Evolutionary conservation across 2,888 invertebrate genomes (phyloP).

Genomic region (Melinaea menophilus): DNA sequence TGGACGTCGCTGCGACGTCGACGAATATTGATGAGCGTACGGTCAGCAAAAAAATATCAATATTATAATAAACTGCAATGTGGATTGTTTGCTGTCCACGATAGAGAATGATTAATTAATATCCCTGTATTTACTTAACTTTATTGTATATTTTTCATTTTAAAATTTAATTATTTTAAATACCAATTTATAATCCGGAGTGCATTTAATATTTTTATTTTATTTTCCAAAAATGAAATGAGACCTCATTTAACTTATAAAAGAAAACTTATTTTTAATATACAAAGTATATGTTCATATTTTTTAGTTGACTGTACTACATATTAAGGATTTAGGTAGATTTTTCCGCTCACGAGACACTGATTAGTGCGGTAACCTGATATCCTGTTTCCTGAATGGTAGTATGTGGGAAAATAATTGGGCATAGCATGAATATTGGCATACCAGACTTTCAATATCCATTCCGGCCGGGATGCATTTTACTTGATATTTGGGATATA

Average conservation of each 20-base stretch:
- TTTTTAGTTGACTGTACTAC: conserved; percentile 37
- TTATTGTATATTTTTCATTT: too few relatives aligned
- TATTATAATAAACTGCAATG: not conserved
- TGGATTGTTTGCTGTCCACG: not conserved
- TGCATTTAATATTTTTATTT: too few relatives aligned
- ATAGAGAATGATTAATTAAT: too few relatives aligned
- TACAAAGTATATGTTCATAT: not conserved
- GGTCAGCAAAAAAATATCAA: conserved; percentile 28
- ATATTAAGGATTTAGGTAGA: conserved; percentile 28
- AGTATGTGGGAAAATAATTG: conserved; percentile 12
- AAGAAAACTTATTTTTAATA: too few relatives aligned
- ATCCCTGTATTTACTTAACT: too few relatives aligned
- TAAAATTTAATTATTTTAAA: too few relatives aligned
- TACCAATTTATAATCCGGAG: too few relatives aligned
- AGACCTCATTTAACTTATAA: too few relatives aligned
- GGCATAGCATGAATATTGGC: conserved; percentile 2
- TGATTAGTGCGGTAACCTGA: conserved; percentile 35
- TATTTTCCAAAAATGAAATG: too few relatives aligned
- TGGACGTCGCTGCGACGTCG: conserved; percentile 33
- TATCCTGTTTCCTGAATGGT: conserved; percentile 21
- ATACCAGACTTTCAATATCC: too few relatives aligned
- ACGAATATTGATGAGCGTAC: conserved; percentile 43
- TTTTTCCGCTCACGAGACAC: conserved; percentile 35
- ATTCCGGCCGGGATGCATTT: not conserved
- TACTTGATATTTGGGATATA: not conserved